Percentiles rank a stretch among this genome's conserved stretches.
These are phyloP conservation scores for Drosophila pseudotalamancana DNA, from an alignment of 2,888 invertebrate genomes.

Conservation along the genomic window DNA sequence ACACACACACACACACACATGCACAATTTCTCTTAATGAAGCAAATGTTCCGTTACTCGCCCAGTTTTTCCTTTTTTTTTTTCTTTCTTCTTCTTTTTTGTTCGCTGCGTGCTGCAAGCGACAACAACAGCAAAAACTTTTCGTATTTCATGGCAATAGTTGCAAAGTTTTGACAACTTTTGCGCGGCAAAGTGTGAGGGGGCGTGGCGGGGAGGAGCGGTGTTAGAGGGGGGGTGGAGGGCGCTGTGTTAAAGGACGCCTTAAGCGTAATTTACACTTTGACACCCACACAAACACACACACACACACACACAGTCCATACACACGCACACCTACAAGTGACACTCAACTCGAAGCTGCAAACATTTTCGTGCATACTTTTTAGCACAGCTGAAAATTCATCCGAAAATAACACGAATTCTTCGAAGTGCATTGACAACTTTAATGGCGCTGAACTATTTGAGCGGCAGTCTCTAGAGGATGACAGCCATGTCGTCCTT, in stretches of 20 bases:
- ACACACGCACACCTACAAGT: neutral
- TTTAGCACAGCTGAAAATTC: constrained; percentile 6
- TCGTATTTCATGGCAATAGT: constrained; percentile 62
- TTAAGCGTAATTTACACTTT: constrained; percentile 44
- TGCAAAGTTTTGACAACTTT: constrained; percentile 51
- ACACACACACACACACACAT: neutral
- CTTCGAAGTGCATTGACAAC: neutral
- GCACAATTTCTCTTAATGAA: constrained; percentile 56
- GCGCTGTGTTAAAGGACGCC: constrained; percentile 29
- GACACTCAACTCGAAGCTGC: constrained; percentile 7
- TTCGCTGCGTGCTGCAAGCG: constrained; percentile 25
- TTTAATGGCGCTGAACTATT: neutral
- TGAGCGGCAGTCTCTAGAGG: no score
- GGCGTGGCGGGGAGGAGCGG: neutral
- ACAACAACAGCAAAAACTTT: constrained; percentile 40
- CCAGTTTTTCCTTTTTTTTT: neutral
- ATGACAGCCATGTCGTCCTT: no score
- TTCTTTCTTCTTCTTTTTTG: neutral
- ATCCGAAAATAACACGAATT: neutral
- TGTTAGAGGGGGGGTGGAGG: neutral
- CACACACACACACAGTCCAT: constrained; percentile 10
- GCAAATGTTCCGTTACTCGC: constrained; percentile 52
- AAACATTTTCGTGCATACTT: constrained; percentile 36
- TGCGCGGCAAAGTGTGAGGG: constrained; percentile 2
- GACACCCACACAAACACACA: constrained; percentile 15